Base-by-base conservation (phyloP, 2,797 vertebrate genomes). In the Coregonus sp. region DNA sequence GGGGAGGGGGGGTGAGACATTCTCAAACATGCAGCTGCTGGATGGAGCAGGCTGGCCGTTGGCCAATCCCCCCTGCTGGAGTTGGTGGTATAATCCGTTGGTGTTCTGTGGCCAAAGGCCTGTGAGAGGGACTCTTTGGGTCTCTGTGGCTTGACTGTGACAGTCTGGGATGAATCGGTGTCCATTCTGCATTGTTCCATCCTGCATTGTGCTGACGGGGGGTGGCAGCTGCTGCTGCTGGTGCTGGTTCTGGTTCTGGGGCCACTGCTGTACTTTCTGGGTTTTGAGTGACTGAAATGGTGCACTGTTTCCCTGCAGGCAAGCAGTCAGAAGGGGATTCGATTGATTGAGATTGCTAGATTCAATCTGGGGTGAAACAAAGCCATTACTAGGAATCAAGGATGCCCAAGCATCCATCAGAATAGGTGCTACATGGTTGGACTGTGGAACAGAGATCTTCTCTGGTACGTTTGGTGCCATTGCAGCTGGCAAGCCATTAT, bases 21-120 rank as follows among this genome's bases (percentile, higher is more conserved):
- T 88, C 51, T 88, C 9, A 25, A 92, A 93, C 90, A 93, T 93
- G 84, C 92, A 94, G 90, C 90, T 93, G 85, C 81, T 92, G 14
- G 81, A 85, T 16, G 78, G 0, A 1, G 85, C 75, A 1, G 73
- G 81, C 76, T 83, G 86, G 12, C 73, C 75, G 6, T 76, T 74
- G 0, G 76, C 61, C 77, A 74, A 78, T 33, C 77, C 85, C 5
- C 78, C 84, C 73, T 88, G 89, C 71, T 89, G 90, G 75, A 85
- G 85, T 0, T n/a, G 5, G 68, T 82, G 86, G 86, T 77, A 91
- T 78, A 78, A 80, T 69, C 78, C 71, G 50, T 61, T 75, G 78
- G 76, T 69, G 0, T 59, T 79, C 40, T 71, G 73, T 1, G 77
- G 81, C 81, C 86, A 86, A 2, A 61, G 72, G 75, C 75, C 65